Evolutionary conservation across 2,888 invertebrate species (phyloP).

Genomic region (Stomorhina lunata): DNA sequence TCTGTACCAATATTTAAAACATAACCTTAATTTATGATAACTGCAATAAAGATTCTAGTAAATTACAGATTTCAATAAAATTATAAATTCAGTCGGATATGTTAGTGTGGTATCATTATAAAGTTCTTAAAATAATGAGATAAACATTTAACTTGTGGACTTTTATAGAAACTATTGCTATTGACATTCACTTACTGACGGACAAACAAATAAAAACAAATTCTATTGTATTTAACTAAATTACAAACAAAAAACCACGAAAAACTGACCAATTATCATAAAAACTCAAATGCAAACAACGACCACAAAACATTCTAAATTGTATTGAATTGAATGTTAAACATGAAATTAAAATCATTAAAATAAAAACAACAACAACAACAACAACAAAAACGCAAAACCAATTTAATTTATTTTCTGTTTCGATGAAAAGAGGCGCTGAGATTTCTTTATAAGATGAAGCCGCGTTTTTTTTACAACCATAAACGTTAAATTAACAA

Average conservation of each 20-base stretch:
- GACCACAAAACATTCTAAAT: constrained; percentile 12
- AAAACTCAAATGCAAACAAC: neutral
- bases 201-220: neutral
- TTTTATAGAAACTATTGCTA: neutral
- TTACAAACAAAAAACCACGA: neutral
- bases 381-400: constrained; percentile 17
- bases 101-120: no score
- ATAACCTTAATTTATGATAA: no score
- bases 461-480: constrained; percentile 40
- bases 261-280: neutral
- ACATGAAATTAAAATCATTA: constrained; percentile 37
- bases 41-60: no score
- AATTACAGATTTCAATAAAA: no score
- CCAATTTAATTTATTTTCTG: neutral
- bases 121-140: no score
- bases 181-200: constrained; percentile 26
- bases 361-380: no score
- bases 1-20: no score
- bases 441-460: constrained; percentile 46
- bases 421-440: constrained; percentile 32
- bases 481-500: constrained; percentile 47
- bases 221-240: neutral
- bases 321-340: constrained; percentile 32
- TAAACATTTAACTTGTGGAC: neutral
- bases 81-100: no score